Evolutionary conservation across 2,113 vertebrate species (phyloP), one percentile per base, ranked within the genome.

Genomic region (Channa argus): DNA sequence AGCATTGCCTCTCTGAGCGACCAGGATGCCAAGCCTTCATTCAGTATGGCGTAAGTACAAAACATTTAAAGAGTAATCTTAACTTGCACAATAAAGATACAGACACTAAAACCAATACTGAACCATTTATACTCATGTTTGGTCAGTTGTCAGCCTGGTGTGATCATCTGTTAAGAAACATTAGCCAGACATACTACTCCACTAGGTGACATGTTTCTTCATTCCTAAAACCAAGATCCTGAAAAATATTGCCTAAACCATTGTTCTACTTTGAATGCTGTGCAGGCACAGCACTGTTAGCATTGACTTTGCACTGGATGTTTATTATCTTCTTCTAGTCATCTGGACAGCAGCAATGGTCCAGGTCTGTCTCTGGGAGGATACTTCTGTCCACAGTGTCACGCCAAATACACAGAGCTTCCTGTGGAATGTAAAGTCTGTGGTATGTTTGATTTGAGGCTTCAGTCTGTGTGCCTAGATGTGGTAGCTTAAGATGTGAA

Each of bases 341-440:
- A 98, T 46, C 63, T 99, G 91, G 98, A 99, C 88, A 94, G 93
- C 83, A 95, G 71, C 71, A 84, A 86, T 51, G 94, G 94, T 5
- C 92, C 96, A 0, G 94, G 92, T 52, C 95, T 99, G 56, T 95
- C 95, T 5, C 87, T 99, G 38, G 97, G 96, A 73, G 98, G 98
- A 0, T 99, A 97, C 87, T 98, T 96, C 82, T 99, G 98, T 77
- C 98, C 98, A 0, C 98, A 99, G 77, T 99, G 98, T 81, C 95
- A 95, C 76, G 95, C 95, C 41, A 99, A 99, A 82, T 99, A 99
- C 92, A 94, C 92, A 13, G 98, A 99, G 74, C 96, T 99, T 54
- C 98, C 98, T 0, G 98, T 99, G 74, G 98, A 99, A 87, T 99
- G 98, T 91, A 99, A 96, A 95, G 92, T 99, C 67, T 99, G 98